Evolutionary conservation across 2,797 vertebrate genomes (phyloP), one percentile per base, ranked within the genome.

Genomic region (Mormyrops boulengeri): DNA sequence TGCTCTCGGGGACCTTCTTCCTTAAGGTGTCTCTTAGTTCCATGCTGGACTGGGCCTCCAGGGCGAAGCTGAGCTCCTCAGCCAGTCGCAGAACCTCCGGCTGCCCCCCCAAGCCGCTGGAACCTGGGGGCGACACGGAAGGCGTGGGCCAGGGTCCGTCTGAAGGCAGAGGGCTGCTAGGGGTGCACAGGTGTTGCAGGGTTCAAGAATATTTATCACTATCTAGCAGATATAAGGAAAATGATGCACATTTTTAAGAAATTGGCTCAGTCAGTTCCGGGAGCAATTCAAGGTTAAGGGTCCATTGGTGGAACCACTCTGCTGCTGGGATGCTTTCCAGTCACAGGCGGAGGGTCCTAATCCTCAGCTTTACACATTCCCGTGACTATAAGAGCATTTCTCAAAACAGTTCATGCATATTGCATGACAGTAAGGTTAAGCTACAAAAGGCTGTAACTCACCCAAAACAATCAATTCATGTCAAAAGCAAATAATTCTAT

Each of bases 51-150:
- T 97, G 91, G 93, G 93, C 95, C 94, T 97, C 97, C 93, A 97
- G 90, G 3, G 94, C 94, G 87, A 94, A 93, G 92, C 95, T 95
- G 91, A 98, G 95, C 91, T 97, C 97, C 92, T 98, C 97, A 0
- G 97, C 92, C 19, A 98, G 96, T 93, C 96, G 96, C 41, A 98
- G 91, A 88, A 96, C 96, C 85, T 95, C 96, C 90, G 96, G 93
- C 55, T 93, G 92, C 11, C 93, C 90, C 44, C 95, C 89, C 11
- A 93, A 94, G 50, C 95, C 92, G 91, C 97, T 97, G 22, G 96
- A 96, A 90, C 97, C 97, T 98, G 53, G 38, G 8, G 3, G 84
- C 34, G 12, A 88, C 11, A 69, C 14, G 38, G 60, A 38, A 17
- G 19, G 30, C 17, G 2, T 69, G 41, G 66, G 88, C 2, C 44